Evolutionary conservation across 2,888 invertebrate genomes (phyloP), one percentile per base, ranked within the genome.

Genomic region (Stenchaetothrips biformis): DNA sequence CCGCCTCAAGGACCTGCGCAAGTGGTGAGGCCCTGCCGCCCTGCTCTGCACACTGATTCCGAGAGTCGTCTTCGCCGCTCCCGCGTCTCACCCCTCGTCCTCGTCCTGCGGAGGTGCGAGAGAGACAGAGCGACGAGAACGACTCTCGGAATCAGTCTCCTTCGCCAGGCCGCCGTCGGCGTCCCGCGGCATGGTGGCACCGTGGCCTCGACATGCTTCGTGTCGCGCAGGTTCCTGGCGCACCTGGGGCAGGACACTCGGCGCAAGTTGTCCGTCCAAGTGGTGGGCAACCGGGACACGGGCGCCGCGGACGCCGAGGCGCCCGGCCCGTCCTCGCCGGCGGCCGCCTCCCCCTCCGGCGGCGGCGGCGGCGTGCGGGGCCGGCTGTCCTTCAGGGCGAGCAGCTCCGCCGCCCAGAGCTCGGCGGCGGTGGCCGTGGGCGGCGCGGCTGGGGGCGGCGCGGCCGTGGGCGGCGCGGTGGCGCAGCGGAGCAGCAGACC

Each of bases 181-280:
- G n/a, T n/a, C n/a, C n/a, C n/a, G n/a, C n/a, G n/a, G n/a, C n/a
- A n/a, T n/a, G n/a, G n/a, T n/a, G n/a, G 37, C 37, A 37, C 37
- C 62, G 62, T 16, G 62, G n/a, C 62, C 37, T n/a, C 18, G 11
- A n/a, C 16, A 6, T 6, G n/a, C 62, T n/a, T n/a, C 62, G 62
- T 62, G 18, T n/a, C 2, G 37, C 53, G 18, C 67, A 67, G 67
- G 67, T 67, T 67, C 67, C 67, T 67, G n/a, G 21, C 67, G 0
- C 67, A 67, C 67, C 21, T 67, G n/a, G 67, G 67, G 21, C 67
- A 67, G 67, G 67, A 67, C n/a, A 67, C 67, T 2, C 67, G 67
- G 21, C 67, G 67, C 67, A 87, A 87, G 82, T 81, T 86, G 49
- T 86, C 85, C 21, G 82, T 86, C 9, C 86, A 87, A 77, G 83